Evolutionary conservation across 2,797 vertebrate genomes (phyloP).

Genomic region (Cossypha caffra): DNA sequence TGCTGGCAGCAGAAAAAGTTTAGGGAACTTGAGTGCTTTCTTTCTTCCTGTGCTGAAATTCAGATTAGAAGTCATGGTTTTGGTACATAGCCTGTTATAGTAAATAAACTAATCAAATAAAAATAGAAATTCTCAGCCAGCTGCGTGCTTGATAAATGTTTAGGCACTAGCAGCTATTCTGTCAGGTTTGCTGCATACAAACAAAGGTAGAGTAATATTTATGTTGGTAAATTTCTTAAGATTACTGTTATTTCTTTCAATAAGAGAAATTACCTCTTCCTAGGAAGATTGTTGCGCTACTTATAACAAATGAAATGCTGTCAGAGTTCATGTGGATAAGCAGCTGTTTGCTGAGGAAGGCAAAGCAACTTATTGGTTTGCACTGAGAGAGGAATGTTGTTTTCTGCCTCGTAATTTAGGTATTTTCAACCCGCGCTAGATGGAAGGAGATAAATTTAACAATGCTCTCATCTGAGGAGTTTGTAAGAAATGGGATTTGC

Average conservation of each 20-base stretch:
- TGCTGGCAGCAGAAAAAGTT: background rate
- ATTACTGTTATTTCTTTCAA: background rate
- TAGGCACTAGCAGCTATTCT: background rate
- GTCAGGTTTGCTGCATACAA: background rate
- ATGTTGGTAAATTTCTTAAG: background rate
- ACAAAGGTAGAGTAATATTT: background rate
- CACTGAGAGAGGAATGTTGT: background rate
- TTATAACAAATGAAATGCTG: background rate
- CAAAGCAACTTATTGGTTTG: background rate
- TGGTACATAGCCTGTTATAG: background rate
- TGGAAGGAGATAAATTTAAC: background rate
- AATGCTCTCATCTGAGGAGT: background rate
- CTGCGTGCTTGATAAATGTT: background rate
- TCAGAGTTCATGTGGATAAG: background rate
- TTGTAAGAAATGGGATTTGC: background rate
- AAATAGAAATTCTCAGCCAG: background rate
- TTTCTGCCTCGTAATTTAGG: background rate
- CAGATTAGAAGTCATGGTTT: background rate
- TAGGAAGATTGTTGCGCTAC: background rate
- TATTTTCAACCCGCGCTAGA: background rate
- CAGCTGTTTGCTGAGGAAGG: background rate
- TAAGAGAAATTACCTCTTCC: background rate
- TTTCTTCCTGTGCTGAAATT: conserved; percentile 15
- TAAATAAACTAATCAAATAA: background rate
- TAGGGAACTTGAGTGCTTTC: background rate